Percentiles rank a stretch among this genome's conserved stretches.
Conservation (phyloP, 1,140 invertebrate species). For the Zaprionus taronus region DNA sequence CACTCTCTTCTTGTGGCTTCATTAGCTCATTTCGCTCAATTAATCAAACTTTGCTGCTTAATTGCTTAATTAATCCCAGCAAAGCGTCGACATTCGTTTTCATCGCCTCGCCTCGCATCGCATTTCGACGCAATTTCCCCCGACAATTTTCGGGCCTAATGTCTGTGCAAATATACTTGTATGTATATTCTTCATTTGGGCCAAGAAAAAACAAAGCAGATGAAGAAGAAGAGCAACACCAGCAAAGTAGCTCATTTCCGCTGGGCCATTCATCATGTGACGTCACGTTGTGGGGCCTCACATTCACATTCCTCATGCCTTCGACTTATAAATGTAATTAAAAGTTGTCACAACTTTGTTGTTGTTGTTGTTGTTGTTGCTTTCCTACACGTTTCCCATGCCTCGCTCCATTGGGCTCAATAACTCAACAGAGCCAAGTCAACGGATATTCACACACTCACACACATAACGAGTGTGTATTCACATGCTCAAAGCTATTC, state of each 20-base stretch:
- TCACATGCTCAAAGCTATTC: slow-evolving; percentile 10
- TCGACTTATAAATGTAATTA: slow-evolving; percentile 65
- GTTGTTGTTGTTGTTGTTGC: not conserved
- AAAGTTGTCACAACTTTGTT: slow-evolving; percentile 69
- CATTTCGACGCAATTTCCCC: slow-evolving; percentile 2
- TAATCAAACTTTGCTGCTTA: slow-evolving; percentile 71
- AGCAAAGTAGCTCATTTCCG: slow-evolving; percentile 65
- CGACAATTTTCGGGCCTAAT: slow-evolving; percentile 20
- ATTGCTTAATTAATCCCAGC: slow-evolving; percentile 67
- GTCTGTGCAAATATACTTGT: slow-evolving; percentile 27
- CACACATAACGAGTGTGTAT: slow-evolving; percentile 5
- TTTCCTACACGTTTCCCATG: slow-evolving; percentile 26
- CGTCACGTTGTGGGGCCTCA: slow-evolving; percentile 26
- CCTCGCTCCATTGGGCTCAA: slow-evolving; percentile 40
- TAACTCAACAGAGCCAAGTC: not conserved
- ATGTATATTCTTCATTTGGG: not conserved
- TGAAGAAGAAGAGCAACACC: slow-evolving; percentile 3
- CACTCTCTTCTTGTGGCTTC: slow-evolving; percentile 15
- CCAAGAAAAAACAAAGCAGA: not conserved
- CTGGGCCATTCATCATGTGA: slow-evolving; percentile 54
- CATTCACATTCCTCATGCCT: slow-evolving; percentile 15
- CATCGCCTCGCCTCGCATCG: slow-evolving; percentile 10
- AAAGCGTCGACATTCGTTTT: slow-evolving; percentile 21
- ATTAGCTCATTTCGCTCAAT: slow-evolving; percentile 63
- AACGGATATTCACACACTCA: slow-evolving; percentile 41